These are phyloP conservation scores for Myzus persicae DNA, from an alignment of 1,140 invertebrate genomes.

Conservation along the genomic window DNA sequence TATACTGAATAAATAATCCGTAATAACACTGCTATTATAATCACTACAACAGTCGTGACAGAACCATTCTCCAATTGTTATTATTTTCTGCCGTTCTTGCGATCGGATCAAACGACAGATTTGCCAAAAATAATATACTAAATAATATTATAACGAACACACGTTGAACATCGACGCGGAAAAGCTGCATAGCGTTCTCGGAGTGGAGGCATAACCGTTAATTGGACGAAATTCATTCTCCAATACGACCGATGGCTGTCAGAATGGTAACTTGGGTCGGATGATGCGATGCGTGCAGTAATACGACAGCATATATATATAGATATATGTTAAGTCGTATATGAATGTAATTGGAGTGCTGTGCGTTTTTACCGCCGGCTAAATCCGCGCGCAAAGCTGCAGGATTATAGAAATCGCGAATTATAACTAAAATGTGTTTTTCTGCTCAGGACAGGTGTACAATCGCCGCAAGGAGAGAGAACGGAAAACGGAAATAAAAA, in stretches of 20 bases:
- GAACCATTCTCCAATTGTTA: not conserved
- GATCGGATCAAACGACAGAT: not conserved
- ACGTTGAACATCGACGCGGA: not conserved
- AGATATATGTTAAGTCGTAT: not conserved
- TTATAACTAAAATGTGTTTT: not conserved
- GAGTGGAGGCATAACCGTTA: not conserved
- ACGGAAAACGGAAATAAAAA: not conserved
- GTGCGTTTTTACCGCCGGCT: not conserved
- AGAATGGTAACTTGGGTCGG: not conserved
- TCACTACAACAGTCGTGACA: not conserved
- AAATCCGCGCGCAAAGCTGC: not conserved
- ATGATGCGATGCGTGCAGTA: slow-evolving; percentile 1
- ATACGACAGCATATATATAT: not conserved
- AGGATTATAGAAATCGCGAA: not conserved
- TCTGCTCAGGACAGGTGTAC: not conserved
- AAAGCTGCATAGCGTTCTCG: not conserved
- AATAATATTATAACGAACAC: not conserved
- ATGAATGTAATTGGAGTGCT: not conserved
- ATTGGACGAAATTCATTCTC: not conserved
- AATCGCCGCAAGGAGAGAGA: not conserved
- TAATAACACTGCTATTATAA: not conserved
- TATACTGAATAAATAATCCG: not conserved
- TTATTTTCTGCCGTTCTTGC: not conserved
- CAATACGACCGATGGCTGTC: slow-evolving; percentile 2
- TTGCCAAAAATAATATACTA: not conserved